These are phyloP conservation scores for Calliopum simillimum DNA, from an alignment of 2,888 invertebrate genomes.

Conservation along the genomic window DNA sequence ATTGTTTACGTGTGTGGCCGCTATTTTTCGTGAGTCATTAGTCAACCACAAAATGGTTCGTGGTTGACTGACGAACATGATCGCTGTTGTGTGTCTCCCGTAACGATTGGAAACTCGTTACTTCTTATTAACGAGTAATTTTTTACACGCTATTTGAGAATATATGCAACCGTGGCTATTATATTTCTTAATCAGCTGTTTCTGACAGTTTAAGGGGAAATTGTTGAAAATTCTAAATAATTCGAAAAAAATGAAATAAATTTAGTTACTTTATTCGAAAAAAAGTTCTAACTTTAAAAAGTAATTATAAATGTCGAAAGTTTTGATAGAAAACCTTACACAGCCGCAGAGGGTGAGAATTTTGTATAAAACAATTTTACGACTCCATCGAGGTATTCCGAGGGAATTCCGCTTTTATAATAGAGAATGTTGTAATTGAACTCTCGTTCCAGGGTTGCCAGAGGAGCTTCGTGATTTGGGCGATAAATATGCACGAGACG, in stretches of 20 bases:
- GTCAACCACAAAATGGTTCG: no score
- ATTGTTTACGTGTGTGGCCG: no score
- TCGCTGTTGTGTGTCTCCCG: no score
- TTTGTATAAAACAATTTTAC: slow-evolving; percentile 83
- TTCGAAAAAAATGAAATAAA: slow-evolving; percentile 34
- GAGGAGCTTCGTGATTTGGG: slow-evolving; percentile 77
- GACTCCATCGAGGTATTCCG: slow-evolving; percentile 78
- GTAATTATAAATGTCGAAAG: slow-evolving; percentile 55
- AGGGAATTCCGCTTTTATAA: neutral
- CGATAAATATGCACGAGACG: slow-evolving; percentile 82
- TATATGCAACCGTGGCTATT: neutral
- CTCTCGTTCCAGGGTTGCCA: slow-evolving; percentile 71
- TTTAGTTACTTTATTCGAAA: slow-evolving; percentile 26
- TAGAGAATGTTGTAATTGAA: neutral
- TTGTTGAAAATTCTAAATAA: neutral
- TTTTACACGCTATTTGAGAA: no score
- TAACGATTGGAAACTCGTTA: no score
- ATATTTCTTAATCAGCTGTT: slow-evolving; percentile 22
- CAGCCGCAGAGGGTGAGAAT: slow-evolving; percentile 76
- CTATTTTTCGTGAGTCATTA: no score
- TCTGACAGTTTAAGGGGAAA: slow-evolving; percentile 33
- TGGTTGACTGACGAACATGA: no score
- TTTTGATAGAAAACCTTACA: slow-evolving; percentile 56
- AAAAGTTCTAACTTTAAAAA: slow-evolving; percentile 4
- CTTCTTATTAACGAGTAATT: no score